Percentiles rank a stretch among this genome's conserved stretches.
Conservation (phyloP, 2,797 vertebrate species). For the Tauraco hartlaubi region DNA sequence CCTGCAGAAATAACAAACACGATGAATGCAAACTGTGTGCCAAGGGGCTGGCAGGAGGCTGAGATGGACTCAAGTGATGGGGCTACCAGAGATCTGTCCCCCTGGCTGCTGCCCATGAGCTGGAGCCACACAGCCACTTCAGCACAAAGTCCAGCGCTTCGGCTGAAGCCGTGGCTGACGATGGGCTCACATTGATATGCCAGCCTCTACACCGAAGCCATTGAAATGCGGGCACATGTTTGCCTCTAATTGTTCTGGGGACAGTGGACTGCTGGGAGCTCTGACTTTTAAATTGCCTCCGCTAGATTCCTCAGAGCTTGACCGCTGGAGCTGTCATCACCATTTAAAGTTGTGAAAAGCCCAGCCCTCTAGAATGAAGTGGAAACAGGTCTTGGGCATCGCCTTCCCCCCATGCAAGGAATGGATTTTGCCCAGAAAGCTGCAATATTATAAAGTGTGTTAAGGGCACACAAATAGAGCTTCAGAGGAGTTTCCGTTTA, state of each 20-base stretch:
- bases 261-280: background rate
- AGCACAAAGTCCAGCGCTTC: background rate
- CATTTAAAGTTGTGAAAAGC: background rate
- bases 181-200: background rate
- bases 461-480: background rate
- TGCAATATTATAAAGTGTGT: background rate
- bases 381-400: background rate
- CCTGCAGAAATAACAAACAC: background rate
- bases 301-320: background rate
- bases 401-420: background rate
- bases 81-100: background rate
- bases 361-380: background rate
- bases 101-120: background rate
- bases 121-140: rapidly evolving
- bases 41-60: background rate
- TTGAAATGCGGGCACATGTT: slow-evolving; percentile 38
- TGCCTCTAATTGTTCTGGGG: slow-evolving; percentile 42
- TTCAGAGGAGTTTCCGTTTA: background rate
- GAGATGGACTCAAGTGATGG: background rate
- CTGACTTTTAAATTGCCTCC: slow-evolving; percentile 9
- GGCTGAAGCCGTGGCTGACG: background rate
- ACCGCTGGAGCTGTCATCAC: background rate
- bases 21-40: background rate
- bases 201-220: background rate
- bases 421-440: background rate